Conservation (phyloP, 2,797 vertebrate species). For the Choloepus didactylus region DNA sequence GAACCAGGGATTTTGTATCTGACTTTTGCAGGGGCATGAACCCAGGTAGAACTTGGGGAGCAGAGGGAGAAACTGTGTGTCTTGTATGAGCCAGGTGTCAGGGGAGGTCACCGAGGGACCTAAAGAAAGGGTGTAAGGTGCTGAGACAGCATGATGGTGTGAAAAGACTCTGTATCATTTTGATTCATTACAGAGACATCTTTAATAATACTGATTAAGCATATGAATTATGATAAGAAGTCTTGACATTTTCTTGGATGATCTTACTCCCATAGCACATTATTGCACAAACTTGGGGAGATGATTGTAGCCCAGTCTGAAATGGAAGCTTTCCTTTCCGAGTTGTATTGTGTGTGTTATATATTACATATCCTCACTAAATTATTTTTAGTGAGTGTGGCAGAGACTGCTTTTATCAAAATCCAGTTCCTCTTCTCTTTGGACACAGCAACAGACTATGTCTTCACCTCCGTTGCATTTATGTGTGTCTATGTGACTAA, state of each 20-base stretch:
- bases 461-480: background rate
- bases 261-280: background rate
- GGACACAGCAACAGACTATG: background rate
- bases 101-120: no score
- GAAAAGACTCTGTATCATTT: no score
- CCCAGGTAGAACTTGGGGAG: no score
- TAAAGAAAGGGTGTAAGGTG: no score
- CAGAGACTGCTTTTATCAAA: background rate
- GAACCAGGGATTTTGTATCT: no score
- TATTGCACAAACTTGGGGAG: background rate
- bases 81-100: no score
- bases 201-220: background rate
- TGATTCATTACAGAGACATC: no score
- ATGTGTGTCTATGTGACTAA: background rate
- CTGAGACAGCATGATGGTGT: no score
- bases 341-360: background rate
- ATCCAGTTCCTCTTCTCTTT: background rate
- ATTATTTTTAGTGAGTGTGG: background rate
- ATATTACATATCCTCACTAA: background rate
- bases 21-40: no score
- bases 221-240: background rate
- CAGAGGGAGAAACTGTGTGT: no score
- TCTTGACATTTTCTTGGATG: background rate
- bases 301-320: background rate
- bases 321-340: background rate